Evolutionary conservation across 92 coral and sea anemone genomes (phyloP).

Genomic region (Metridium senile): DNA sequence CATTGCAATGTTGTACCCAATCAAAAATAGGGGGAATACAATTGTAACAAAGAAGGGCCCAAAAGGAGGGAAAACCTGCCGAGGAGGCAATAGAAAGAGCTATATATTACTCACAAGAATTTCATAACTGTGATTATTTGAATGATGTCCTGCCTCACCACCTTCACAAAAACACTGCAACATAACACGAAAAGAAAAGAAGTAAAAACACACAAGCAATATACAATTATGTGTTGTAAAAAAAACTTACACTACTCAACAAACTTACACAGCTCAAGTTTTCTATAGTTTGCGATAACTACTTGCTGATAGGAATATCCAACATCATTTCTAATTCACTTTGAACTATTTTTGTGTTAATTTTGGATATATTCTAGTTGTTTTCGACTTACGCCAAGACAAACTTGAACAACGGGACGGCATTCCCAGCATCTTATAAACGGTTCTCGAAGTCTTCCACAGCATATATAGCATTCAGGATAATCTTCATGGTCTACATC

Average conservation of each 20-base stretch:
- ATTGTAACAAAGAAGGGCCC: no score
- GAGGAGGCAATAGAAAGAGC: no score
- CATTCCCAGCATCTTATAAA: slow-evolving; percentile 52
- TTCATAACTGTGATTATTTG: slow-evolving; percentile 89
- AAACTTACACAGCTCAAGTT: no score
- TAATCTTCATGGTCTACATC: slow-evolving; percentile 32
- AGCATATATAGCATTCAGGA: slow-evolving; percentile 47
- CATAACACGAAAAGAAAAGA: no score
- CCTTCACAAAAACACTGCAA: slow-evolving; percentile 95
- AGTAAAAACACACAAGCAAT: no score
- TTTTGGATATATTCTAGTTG: background rate
- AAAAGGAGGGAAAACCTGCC: no score
- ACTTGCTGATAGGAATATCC: no score
- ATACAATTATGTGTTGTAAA: no score
- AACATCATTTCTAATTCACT: slow-evolving; percentile 7
- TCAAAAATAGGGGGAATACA: background rate
- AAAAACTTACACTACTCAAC: no score
- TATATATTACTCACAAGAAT: slow-evolving; percentile 74
- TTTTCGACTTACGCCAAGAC: slow-evolving; percentile 44
- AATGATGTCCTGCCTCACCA: slow-evolving; percentile 69
- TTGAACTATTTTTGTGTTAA: background rate
- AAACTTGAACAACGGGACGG: slow-evolving; percentile 31
- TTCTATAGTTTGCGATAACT: no score
- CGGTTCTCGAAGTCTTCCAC: slow-evolving; percentile 45
- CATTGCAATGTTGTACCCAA: background rate